Evolutionary conservation across 2,888 invertebrate genomes (phyloP).

Genomic region (Eilema depressum): DNA sequence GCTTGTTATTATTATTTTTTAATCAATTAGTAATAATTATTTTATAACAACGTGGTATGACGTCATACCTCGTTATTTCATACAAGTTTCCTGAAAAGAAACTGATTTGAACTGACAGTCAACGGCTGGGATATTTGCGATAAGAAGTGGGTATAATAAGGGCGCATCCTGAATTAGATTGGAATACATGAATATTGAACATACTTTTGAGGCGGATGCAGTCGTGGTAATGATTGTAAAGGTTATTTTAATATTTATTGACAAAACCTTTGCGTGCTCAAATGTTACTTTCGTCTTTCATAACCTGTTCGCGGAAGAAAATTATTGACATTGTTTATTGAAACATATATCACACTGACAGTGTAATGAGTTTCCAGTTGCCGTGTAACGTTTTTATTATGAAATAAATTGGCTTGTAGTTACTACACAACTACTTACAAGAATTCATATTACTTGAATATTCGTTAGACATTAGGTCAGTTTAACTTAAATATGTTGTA

Average conservation of each 20-base stretch:
- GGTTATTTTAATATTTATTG: constrained; percentile 6
- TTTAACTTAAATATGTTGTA: too few species aligned
- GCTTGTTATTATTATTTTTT: too few species aligned
- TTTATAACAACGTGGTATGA: too few species aligned
- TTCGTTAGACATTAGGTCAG: too few species aligned
- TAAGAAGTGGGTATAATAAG: background rate
- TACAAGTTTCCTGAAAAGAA: background rate
- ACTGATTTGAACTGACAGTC: background rate
- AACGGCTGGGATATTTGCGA: background rate
- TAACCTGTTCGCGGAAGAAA: constrained; percentile 39
- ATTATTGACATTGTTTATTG: constrained; percentile 33
- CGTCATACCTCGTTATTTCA: too few species aligned
- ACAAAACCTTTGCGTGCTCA: constrained; percentile 1
- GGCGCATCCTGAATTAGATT: background rate
- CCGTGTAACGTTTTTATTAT: constrained; percentile 34
- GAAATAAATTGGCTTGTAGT: constrained; percentile 18
- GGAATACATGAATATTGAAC: background rate
- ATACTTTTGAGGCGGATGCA: background rate
- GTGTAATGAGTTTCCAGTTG: constrained; percentile 37
- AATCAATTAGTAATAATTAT: too few species aligned
- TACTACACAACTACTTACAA: constrained; percentile 9
- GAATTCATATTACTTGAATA: constrained; percentile 16
- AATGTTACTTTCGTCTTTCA: constrained; percentile 23
- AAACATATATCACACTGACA: constrained; percentile 37
- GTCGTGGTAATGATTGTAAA: background rate